Percentiles rank a stretch among this genome's conserved stretches.
phyloP scores from a whole-genome alignment of 1,140 invertebrate species.

The Littorina saxatilis region DNA sequence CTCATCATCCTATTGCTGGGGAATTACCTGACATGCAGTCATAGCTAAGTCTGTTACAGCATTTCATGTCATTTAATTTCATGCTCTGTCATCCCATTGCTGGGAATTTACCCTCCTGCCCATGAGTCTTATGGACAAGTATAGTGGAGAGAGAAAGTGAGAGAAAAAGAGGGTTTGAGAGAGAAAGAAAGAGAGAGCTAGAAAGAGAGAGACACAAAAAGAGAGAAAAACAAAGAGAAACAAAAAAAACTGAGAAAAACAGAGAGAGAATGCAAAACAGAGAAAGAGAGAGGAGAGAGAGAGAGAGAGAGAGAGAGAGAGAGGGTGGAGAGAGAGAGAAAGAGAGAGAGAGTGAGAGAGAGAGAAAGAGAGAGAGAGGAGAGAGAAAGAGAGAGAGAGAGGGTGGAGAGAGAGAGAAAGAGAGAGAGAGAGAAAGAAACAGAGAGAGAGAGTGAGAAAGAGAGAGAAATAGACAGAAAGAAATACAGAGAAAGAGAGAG shows the following conservation, averaged over 20 bases:
- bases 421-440: too few species aligned
- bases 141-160: neutral
- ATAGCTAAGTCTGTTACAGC: too few species aligned
- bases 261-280: neutral
- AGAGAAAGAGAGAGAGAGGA: neutral
- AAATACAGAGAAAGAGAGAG: neutral
- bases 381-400: neutral
- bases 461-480: too few species aligned
- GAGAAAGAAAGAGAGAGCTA: neutral
- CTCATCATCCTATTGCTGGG: too few species aligned
- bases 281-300: neutral
- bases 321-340: slow-evolving; percentile 25
- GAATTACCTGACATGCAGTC: too few species aligned
- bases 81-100: too few species aligned
- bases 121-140: neutral
- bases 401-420: neutral
- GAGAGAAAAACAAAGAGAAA: neutral
- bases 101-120: neutral
- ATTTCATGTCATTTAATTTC: too few species aligned
- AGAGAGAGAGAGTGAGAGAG: slow-evolving; percentile 4
- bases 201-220: neutral
- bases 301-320: neutral
- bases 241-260: neutral
- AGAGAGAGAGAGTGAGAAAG: too few species aligned
- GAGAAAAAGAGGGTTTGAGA: neutral